Evolutionary conservation across 2,888 invertebrate species (phyloP).

Genomic region (Tortricodes alternella): DNA sequence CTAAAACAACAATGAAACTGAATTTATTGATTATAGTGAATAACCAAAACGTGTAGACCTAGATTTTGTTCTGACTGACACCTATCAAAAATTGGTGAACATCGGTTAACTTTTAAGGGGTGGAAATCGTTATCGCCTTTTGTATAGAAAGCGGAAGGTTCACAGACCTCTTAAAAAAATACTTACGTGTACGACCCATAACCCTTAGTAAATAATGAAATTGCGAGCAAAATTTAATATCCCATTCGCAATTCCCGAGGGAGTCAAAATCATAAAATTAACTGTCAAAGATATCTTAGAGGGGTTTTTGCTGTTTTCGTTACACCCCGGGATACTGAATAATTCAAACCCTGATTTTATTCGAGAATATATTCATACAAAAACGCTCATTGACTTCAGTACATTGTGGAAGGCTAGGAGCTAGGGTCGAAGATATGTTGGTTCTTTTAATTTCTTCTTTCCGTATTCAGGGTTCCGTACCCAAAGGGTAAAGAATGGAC

Average conservation of each 20-base stretch:
- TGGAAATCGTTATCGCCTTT: no score
- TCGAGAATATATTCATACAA: constrained; percentile 31
- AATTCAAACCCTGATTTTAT: constrained; percentile 28
- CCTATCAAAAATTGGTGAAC: no score
- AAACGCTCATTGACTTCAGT: constrained; percentile 29
- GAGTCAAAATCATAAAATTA: constrained; percentile 26
- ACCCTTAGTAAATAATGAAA: constrained; percentile 20
- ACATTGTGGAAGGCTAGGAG: constrained; percentile 17
- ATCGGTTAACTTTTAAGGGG: no score
- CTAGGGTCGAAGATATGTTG: not conserved
- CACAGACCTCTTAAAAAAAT: no score
- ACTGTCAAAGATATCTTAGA: constrained; percentile 28
- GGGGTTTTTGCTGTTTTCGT: constrained; percentile 21
- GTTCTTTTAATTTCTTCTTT: no score
- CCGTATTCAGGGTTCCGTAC: no score
- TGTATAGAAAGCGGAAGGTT: no score
- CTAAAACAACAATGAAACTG: no score
- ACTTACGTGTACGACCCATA: not conserved
- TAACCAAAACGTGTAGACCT: no score
- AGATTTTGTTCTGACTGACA: no score
- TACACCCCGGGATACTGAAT: constrained; percentile 16
- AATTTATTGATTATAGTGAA: no score
- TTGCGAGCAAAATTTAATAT: constrained; percentile 7
- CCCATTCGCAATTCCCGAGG: constrained; percentile 3
- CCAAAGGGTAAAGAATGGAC: no score